Base-by-base conservation (phyloP, 2,888 invertebrate genomes). In the Agrotis clavis region DNA sequence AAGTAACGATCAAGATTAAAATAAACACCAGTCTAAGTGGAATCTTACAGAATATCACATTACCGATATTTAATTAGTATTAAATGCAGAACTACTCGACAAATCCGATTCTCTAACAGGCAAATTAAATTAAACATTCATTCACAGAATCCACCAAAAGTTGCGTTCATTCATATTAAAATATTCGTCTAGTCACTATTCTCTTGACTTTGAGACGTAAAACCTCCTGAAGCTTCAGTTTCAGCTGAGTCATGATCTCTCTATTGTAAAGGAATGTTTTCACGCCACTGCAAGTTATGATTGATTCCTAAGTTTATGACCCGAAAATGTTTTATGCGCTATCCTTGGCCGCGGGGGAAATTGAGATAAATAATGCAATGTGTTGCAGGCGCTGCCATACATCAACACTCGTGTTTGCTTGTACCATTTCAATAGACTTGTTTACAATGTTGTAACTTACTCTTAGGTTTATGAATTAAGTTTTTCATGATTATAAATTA, bases 261-360 rank as follows among this genome's bases (percentile, higher is more conserved):
- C 65, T 60, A 67, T 83, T 79, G 79, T 83, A 57, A 16, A 61
- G 6, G 48, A 77, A 14, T 45, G 60, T 65, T 72, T 79, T 83
- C 80, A 56, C 66, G 51, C 59, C 47, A 71, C 14, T 70, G 50
- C 11, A 64, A 66, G 51, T 54, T 79, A 79, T 67, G 66, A 83
- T 79, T 64, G 80, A 83, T 79, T 79, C 50, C 35, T 50, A 64
- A 57, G 54, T 77, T 66, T 47, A 25, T 48, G 6, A 13, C 21
- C 47, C 14, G 21, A 56, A 79, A 79, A 71, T 53, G 48, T 56
- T 64, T 60, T 56, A 30, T 56, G 50, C 35, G 25, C 11, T 2
- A 25, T 54, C 1, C 60, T 72, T 61, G 41, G 21, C 30, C 19
- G 50, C 61, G 30, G 19, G 21, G 62, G 47, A 51, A 63, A 78